A percentile compares a stretch with the other conserved stretches of the same genome.
Conservation (phyloP, 2,888 invertebrate species). For the Drosophila robusta region DNA sequence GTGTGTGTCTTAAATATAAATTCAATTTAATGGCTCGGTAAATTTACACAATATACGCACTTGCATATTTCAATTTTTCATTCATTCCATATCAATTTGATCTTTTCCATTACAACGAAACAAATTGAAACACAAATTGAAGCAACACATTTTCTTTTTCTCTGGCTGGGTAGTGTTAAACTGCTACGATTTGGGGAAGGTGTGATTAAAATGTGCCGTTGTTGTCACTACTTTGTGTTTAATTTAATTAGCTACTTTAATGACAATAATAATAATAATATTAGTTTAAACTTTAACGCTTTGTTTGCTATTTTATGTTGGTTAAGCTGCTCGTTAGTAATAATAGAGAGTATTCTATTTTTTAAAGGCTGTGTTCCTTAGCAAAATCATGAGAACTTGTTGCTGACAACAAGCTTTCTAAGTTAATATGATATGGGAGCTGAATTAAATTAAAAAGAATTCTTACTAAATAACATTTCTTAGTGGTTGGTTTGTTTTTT, state of each 20-base stretch:
- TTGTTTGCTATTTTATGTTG: slow-evolving; percentile 64
- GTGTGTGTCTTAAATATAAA: slow-evolving; percentile 78
- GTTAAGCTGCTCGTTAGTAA: slow-evolving; percentile 72
- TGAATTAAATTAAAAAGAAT: slow-evolving; percentile 37
- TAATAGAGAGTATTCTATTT: slow-evolving; percentile 60
- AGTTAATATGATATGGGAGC: slow-evolving; percentile 13
- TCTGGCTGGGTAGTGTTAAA: slow-evolving; percentile 31
- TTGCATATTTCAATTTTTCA: slow-evolving; percentile 63
- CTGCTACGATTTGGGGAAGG: slow-evolving; percentile 21
- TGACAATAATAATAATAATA: slow-evolving; percentile 58
- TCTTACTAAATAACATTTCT: slow-evolving; percentile 31
- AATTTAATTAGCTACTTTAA: slow-evolving; percentile 70
- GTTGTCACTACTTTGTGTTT: slow-evolving; percentile 52
- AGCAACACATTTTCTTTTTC: slow-evolving; percentile 42
- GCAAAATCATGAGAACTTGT: slow-evolving; percentile 42
- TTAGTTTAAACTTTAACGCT: slow-evolving; percentile 72
- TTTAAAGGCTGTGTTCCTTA: slow-evolving; percentile 51
- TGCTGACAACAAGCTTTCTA: slow-evolving; percentile 2
- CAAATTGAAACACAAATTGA: slow-evolving; percentile 50
- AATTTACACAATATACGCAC: slow-evolving; percentile 77
- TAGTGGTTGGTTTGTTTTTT: slow-evolving; percentile 20
- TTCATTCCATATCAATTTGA: slow-evolving; percentile 39
- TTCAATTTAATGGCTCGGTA: slow-evolving; percentile 85
- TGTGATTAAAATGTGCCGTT: slow-evolving; percentile 53
- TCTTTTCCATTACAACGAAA: slow-evolving; percentile 55